phyloP scores from a whole-genome alignment of 2,797 vertebrate species.

The Danio jaintianensis region DNA sequence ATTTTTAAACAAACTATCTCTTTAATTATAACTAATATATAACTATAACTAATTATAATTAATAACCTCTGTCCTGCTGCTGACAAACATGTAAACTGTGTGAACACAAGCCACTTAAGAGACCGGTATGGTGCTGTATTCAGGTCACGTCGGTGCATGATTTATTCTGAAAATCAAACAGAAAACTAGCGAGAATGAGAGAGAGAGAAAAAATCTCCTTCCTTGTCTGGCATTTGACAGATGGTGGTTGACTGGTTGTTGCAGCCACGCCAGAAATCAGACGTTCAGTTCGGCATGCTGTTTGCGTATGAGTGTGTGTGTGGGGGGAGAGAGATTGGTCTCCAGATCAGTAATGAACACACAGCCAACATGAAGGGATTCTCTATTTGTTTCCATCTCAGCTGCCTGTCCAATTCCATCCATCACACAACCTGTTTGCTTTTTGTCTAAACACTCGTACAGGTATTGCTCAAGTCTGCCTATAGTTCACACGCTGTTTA shows the following conservation, averaged over 20 bases:
- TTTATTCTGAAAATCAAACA: slow-evolving; percentile 28
- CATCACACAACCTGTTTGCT: slow-evolving; percentile 17
- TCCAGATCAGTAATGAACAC: slow-evolving; percentile 45
- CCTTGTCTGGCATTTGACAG: slow-evolving; percentile 56
- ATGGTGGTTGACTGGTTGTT: slow-evolving; percentile 56
- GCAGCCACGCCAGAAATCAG: slow-evolving; percentile 38
- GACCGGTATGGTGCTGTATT: slow-evolving; percentile 14
- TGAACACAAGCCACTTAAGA: background rate
- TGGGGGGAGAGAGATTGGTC: slow-evolving; percentile 25
- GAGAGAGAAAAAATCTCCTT: slow-evolving; percentile 3
- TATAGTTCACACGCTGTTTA: background rate
- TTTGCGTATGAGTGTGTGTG: slow-evolving; percentile 23
- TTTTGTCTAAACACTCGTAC: background rate
- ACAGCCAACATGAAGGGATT: slow-evolving; percentile 25
- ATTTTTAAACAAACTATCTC: background rate
- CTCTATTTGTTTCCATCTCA: slow-evolving; percentile 33
- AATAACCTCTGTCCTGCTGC: background rate
- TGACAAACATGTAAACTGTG: background rate
- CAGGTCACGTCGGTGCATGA: slow-evolving; percentile 48
- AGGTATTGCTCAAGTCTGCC: background rate
- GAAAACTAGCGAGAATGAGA: background rate
- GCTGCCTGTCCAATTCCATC: slow-evolving; percentile 11
- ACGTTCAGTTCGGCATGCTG: slow-evolving; percentile 27
- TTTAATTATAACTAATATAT: background rate
- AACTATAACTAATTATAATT: no score